Evolutionary conservation across 2,888 invertebrate genomes (phyloP).

Genomic region (Terebella lapidaria): DNA sequence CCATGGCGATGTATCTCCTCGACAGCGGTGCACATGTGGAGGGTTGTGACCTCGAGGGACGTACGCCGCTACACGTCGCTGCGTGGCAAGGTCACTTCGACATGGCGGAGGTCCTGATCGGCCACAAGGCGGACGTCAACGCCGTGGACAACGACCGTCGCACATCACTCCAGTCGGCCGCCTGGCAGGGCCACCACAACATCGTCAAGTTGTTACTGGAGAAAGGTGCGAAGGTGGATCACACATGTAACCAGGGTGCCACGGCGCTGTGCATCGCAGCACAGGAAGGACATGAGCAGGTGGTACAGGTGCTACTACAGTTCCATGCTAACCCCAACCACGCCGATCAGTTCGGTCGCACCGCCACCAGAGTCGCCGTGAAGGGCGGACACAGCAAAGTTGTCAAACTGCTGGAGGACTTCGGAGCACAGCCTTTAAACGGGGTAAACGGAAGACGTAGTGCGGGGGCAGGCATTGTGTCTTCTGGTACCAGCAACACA

Average conservation of each 20-base stretch:
- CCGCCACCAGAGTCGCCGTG: slow-evolving; percentile 70
- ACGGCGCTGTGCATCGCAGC: slow-evolving; percentile 90
- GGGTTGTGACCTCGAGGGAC: slow-evolving; percentile 75
- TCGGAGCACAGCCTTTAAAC: slow-evolving; percentile 59
- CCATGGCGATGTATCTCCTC: slow-evolving; percentile 58
- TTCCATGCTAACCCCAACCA: slow-evolving; percentile 54
- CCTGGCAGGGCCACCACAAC: slow-evolving; percentile 88
- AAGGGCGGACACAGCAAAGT: slow-evolving; percentile 79
- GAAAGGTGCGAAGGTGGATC: slow-evolving; percentile 77
- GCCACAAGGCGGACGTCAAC: slow-evolving; percentile 81
- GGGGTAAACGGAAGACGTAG: slow-evolving; percentile 12
- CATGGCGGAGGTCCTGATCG: slow-evolving; percentile 80
- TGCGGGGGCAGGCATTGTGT: neutral
- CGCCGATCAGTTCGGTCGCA: slow-evolving; percentile 54
- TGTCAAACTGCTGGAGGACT: slow-evolving; percentile 56
- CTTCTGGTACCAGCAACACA: neutral
- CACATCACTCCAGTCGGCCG: slow-evolving; percentile 88
- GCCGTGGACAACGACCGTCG: slow-evolving; percentile 57
- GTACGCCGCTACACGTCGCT: slow-evolving; percentile 73
- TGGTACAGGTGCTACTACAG: slow-evolving; percentile 66
- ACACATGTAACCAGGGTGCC: slow-evolving; percentile 91
- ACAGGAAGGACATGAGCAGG: slow-evolving; percentile 90
- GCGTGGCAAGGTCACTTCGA: slow-evolving; percentile 86
- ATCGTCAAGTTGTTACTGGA: slow-evolving; percentile 73
- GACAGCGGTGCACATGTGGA: slow-evolving; percentile 37